Base-by-base conservation (phyloP, 1,140 invertebrate species). In the Trypoxylus dichotomus region DNA sequence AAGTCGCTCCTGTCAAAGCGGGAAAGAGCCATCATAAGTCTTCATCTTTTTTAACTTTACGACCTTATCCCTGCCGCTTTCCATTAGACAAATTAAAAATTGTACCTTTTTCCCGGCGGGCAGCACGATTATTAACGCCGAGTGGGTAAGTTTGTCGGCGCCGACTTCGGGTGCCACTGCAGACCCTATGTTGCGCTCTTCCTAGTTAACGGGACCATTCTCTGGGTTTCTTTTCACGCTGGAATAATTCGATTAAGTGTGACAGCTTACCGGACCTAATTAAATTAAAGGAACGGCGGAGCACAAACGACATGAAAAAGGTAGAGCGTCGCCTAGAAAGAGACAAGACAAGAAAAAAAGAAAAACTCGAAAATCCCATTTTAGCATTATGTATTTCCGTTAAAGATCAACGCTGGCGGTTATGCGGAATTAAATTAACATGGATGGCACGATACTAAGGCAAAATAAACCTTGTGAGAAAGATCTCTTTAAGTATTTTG, bases 301-400 rank as follows among this genome's bases (percentile, higher is more conserved):
- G 47, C 47, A 54, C 47, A 54, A 54, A 54, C 47, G 47, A 54
- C 47, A 54, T 54, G 47, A 54, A 54, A 54, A 54, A 54, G 47
- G 47, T 54, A 54, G 15, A 1, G 15, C 47, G 15, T 1, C 15
- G 47, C 1, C 47, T 54, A n/a, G 19, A 54, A n/a, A 19, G 47
- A 54, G 19, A 54, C 47, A 15, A 15, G n/a, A 15, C 47, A n/a
- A 19, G 19, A 54, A 54, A 54, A 15, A 54, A 5, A 1, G 47
- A 19, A 54, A 19, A 15, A 54, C 15, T n/a, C n/a, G 19, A 54
- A 47, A 54, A 54, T 21, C 47, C 47, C n/a, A 15, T 54, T 54
- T 54, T 54, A 19, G 47, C 19, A n/a, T 54, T 54, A 54, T 54
- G 15, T 54, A 54, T 54, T 54, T 54, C 47, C 47, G 47, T 54